Percentiles rank a stretch among this genome's conserved stretches.
Conservation (phyloP, 1,140 invertebrate species). For the Pantala flavescens region DNA sequence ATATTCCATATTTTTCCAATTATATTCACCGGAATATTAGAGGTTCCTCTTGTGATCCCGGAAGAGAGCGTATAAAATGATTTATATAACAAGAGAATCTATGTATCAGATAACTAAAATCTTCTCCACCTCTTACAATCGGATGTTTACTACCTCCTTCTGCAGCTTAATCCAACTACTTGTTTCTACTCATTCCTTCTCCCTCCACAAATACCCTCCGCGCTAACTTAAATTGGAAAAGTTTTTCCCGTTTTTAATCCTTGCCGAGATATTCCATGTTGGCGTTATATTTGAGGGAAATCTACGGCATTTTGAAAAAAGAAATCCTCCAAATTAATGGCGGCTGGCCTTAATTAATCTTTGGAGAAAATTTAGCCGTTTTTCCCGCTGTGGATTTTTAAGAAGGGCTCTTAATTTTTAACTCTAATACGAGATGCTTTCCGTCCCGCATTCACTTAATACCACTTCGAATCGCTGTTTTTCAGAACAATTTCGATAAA, state of each 20-base stretch:
- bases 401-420: background rate
- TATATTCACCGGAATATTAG: too few species aligned
- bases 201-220: background rate
- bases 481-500: too few species aligned
- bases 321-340: constrained; percentile 3
- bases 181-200: background rate
- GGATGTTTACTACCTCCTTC: too few species aligned
- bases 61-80: too few species aligned
- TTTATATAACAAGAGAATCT: too few species aligned
- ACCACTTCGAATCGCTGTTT: too few species aligned
- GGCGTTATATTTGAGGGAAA: constrained; percentile 9
- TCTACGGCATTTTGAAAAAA: constrained; percentile 6
- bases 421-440: background rate
- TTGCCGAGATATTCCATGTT: background rate
- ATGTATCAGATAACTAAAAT: too few species aligned
- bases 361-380: background rate
- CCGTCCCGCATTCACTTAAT: too few species aligned
- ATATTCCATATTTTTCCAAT: too few species aligned
- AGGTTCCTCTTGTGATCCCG: too few species aligned
- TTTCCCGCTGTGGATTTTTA: background rate
- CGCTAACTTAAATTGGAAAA: constrained; percentile 7
- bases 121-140: too few species aligned
- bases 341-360: background rate
- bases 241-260: background rate
- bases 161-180: background rate